Percentiles rank a stretch among this genome's conserved stretches.
Evolutionary conservation across 2,888 invertebrate genomes (phyloP).

Genomic region (Sipha maydis): DNA sequence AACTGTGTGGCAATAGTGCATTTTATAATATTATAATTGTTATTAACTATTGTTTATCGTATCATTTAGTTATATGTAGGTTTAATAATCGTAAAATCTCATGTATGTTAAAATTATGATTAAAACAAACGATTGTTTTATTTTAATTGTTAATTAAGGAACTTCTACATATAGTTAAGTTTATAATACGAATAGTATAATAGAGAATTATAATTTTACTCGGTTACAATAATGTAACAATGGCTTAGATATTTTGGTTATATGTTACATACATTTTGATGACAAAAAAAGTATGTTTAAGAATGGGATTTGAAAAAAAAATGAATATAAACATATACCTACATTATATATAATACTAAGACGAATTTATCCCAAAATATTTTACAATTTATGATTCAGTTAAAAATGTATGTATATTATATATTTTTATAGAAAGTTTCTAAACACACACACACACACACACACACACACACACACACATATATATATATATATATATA

Average conservation of each 20-base stretch:
- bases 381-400: slow-evolving; percentile 8
- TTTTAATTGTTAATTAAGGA: neutral
- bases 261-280: neutral
- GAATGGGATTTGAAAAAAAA: neutral
- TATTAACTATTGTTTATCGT: neutral
- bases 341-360: neutral
- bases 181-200: neutral
- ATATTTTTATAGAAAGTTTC: neutral
- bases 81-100: neutral
- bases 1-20: neutral
- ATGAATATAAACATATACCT: neutral
- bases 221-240: neutral
- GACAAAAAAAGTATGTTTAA: neutral
- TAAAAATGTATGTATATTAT: neutral
- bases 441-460: too few species aligned
- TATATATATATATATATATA: neutral
- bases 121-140: neutral
- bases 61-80: neutral
- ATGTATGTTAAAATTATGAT: neutral
- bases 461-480: too few species aligned
- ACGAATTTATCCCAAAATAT: neutral
- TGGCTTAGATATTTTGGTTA: neutral
- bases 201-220: neutral
- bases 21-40: neutral
- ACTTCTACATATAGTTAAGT: neutral